phyloP scores from a whole-genome alignment of 1,140 invertebrate species.

The Uloborus diversus region DNA sequence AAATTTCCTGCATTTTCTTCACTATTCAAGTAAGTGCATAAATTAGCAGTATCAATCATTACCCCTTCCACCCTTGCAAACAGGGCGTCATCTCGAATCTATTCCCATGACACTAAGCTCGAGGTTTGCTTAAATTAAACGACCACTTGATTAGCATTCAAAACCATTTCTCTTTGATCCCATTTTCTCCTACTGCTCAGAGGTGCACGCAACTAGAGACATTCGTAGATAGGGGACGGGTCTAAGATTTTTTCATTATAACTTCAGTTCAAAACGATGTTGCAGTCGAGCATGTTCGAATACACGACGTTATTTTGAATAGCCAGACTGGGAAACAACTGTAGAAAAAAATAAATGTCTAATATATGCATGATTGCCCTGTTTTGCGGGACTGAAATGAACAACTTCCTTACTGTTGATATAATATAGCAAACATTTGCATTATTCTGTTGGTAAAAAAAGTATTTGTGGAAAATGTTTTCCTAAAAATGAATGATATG shows the following conservation, averaged over 20 bases:
- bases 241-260: neutral
- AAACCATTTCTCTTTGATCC: neutral
- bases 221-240: neutral
- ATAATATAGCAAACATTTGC: no score
- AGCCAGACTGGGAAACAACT: no score
- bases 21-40: neutral
- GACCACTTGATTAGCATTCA: constrained; percentile 27
- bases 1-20: constrained; percentile 6
- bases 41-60: neutral
- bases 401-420: no score
- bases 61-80: neutral
- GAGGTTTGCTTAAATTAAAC: neutral
- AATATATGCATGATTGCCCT: no score
- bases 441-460: no score
- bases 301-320: no score
- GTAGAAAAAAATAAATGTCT: no score
- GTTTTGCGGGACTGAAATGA: no score
- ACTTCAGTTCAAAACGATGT: neutral
- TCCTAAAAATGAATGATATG: no score
- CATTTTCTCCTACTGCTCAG: neutral
- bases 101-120: constrained; percentile 13
- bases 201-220: neutral
- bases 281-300: no score
- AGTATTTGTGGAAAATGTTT: no score
- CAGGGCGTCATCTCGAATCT: neutral